phyloP scores from a whole-genome alignment of 2,113 vertebrate species.

The Glaucomys volans region DNA sequence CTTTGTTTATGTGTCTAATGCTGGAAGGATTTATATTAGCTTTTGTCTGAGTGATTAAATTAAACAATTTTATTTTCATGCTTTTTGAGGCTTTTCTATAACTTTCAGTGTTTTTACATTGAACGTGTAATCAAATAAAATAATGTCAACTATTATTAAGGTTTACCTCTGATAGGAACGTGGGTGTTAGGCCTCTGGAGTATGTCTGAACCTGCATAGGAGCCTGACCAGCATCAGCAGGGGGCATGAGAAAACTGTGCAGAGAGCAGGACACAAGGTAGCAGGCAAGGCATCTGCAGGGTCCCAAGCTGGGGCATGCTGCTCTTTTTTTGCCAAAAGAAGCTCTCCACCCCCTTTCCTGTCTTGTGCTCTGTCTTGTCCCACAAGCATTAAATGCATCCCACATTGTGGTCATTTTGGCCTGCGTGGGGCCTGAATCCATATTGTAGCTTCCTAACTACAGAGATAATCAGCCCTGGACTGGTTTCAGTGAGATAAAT shows the following conservation, averaged over 20 bases:
- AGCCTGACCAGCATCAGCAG: not conserved
- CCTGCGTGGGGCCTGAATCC: not conserved
- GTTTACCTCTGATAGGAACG: not conserved
- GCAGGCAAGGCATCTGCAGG: not conserved
- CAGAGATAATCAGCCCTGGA: not conserved
- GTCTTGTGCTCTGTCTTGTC: not conserved
- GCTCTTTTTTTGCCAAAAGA: not conserved
- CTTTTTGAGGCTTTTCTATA: not conserved
- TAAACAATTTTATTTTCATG: not conserved
- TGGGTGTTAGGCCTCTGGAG: not conserved
- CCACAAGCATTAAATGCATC: not conserved
- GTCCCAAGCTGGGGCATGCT: too few relatives aligned
- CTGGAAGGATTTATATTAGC: not conserved
- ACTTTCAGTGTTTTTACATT: not conserved
- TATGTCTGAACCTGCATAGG: not conserved
- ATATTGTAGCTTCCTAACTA: not conserved
- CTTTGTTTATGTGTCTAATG: not conserved
- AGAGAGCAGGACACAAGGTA: not conserved
- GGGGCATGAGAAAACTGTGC: not conserved
- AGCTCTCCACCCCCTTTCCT: not conserved
- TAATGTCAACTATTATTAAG: not conserved
- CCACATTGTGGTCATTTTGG: not conserved
- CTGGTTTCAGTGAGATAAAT: conserved; percentile 39
- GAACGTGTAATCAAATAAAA: not conserved
- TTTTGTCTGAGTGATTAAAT: not conserved